phyloP scores from a whole-genome alignment of 2,888 invertebrate genomes.

The Agapostemon virescens region DNA sequence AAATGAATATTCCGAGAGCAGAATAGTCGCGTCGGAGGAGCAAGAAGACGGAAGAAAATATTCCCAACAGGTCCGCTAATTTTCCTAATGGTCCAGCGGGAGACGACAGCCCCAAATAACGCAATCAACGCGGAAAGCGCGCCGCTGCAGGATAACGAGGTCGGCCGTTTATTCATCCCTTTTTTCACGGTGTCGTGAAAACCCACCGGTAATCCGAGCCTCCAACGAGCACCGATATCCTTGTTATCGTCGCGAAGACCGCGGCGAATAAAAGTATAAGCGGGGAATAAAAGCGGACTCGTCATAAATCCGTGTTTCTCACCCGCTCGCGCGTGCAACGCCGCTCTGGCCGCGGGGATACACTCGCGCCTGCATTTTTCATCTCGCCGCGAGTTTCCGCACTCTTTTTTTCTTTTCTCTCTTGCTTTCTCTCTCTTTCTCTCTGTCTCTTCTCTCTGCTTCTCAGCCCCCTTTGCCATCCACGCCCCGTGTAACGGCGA shows the following conservation, averaged over 20 bases:
- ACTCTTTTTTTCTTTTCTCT: conserved; percentile 14
- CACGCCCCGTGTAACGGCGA: conserved; percentile 14
- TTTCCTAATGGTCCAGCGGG: conserved; percentile 42
- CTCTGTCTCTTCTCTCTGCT: background rate
- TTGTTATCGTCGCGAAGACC: conserved; percentile 33
- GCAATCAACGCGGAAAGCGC: conserved; percentile 39
- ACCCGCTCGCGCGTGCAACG: background rate
- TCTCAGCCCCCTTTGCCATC: background rate
- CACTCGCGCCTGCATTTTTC: conserved; percentile 28
- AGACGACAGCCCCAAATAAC: conserved; percentile 43
- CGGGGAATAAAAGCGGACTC: conserved; percentile 6
- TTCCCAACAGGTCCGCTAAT: conserved; percentile 32
- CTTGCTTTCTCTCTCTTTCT: too few relatives aligned
- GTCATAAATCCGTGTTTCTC: conserved; percentile 20
- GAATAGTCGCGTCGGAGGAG: background rate
- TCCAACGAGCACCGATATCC: conserved; percentile 39
- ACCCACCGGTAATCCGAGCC: conserved; percentile 41
- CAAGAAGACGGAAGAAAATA: conserved; percentile 7
- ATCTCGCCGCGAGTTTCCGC: conserved; percentile 25
- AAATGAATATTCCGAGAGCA: background rate
- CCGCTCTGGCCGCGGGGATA: background rate
- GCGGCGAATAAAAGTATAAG: conserved; percentile 32
- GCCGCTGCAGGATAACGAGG: conserved; percentile 38
- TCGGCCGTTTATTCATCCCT: conserved; percentile 35
- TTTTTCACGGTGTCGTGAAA: conserved; percentile 16